These are phyloP conservation scores for Artibeus jamaicensis DNA, from an alignment of 2,797 vertebrate genomes.

Conservation along the genomic window DNA sequence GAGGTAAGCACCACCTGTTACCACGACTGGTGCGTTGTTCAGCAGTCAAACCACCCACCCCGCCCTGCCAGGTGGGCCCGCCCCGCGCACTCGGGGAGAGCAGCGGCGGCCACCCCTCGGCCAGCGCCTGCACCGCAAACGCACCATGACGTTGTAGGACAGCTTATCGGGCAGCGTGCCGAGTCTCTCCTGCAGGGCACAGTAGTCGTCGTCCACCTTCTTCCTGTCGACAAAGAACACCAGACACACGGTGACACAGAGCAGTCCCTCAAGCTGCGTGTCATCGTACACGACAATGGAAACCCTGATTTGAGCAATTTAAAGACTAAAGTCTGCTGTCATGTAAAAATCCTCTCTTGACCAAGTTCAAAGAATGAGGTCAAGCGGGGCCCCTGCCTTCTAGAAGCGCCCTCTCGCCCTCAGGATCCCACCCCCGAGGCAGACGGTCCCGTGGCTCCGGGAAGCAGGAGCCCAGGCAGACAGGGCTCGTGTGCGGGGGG, in stretches of 20 bases:
- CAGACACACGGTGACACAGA: slow-evolving; percentile 50
- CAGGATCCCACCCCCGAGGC: no score
- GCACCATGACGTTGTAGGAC: slow-evolving; percentile 94
- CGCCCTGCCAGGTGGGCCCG: not conserved
- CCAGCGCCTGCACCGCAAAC: not conserved
- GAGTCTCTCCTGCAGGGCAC: slow-evolving; percentile 91
- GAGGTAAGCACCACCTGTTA: slow-evolving; percentile 61
- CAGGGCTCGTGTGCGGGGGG: not conserved
- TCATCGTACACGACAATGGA: not conserved
- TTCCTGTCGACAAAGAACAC: slow-evolving; percentile 85
- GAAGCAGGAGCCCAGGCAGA: not conserved
- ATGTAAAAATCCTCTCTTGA: slow-evolving; percentile 1
- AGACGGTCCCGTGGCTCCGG: no score
- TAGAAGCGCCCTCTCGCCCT: not conserved
- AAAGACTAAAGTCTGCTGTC: not conserved
- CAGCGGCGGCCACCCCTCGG: not conserved
- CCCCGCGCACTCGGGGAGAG: no score
- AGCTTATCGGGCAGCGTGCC: slow-evolving; percentile 92
- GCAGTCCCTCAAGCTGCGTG: not conserved
- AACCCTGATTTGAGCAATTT: not conserved
- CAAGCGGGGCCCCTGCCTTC: not conserved
- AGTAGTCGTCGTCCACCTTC: slow-evolving; percentile 93
- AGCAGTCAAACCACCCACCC: not conserved
- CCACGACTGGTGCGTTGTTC: slow-evolving; percentile 25
- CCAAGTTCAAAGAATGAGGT: not conserved